Conservation (phyloP, 2,797 vertebrate genomes). For the Gambelia wislizenii region DNA sequence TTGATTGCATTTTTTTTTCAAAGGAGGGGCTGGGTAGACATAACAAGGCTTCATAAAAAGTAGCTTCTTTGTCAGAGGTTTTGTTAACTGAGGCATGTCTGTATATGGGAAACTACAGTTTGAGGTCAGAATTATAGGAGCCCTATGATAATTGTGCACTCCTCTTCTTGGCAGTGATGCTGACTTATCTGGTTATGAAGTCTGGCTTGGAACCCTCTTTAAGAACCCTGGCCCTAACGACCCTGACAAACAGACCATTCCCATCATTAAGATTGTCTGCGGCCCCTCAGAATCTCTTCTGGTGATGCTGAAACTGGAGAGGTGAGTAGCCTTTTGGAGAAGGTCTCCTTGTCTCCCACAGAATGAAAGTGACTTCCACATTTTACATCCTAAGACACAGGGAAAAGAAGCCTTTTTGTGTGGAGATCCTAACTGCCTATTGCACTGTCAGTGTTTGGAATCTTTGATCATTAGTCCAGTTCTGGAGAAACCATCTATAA, state of each 20-base stretch:
- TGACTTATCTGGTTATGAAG: conserved; percentile 88
- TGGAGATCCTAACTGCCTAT: not conserved
- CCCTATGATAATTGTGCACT: conserved; percentile 17
- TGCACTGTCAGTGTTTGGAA: not conserved
- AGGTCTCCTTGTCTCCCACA: not conserved
- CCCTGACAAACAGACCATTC: conserved; percentile 84
- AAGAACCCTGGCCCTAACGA: conserved; percentile 85
- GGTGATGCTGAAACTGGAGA: conserved; percentile 92
- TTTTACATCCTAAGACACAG: not conserved
- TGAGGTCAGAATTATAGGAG: fast-evolving
- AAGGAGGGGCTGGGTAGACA: too few relatives aligned
- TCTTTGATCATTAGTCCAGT: not conserved
- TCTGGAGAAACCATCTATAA: not conserved
- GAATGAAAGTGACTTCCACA: not conserved
- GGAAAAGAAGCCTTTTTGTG: not conserved
- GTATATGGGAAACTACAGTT: not conserved
- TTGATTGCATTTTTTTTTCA: too few relatives aligned
- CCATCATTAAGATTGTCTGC: conserved; percentile 87
- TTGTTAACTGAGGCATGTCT: not conserved
- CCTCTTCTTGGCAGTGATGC: conserved; percentile 80
- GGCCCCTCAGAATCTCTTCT: conserved; percentile 93
- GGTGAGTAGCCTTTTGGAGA: conserved; percentile 72
- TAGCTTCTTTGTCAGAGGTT: too few relatives aligned
- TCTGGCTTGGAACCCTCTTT: conserved; percentile 90
- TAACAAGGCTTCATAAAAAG: too few relatives aligned